Evolutionary conservation across 2,113 vertebrate species (phyloP).

Genomic region (Shinisaurus crocodilurus): DNA sequence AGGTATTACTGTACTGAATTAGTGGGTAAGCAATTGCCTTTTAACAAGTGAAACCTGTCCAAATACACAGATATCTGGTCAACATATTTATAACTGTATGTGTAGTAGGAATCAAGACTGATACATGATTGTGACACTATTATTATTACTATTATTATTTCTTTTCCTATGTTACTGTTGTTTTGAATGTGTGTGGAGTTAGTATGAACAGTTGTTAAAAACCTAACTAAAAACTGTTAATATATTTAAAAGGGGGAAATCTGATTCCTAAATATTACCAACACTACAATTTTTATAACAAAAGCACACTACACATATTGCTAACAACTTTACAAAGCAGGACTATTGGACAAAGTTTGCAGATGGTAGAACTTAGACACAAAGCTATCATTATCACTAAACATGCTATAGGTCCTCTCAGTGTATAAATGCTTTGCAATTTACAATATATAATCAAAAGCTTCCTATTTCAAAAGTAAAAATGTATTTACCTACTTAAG

Average conservation of each 20-base stretch:
- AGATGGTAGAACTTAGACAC: background rate
- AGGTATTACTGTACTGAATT: background rate
- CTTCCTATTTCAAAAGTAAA: background rate
- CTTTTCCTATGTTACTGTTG: too few species aligned
- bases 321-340: background rate
- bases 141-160: too few species aligned
- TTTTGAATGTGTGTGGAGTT: too few species aligned
- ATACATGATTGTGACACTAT: too few species aligned
- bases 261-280: background rate
- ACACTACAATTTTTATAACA: background rate
- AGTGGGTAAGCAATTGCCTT: background rate
- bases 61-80: too few species aligned
- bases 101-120: too few species aligned
- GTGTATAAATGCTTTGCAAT: background rate
- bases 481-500: background rate
- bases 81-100: too few species aligned
- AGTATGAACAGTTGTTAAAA: too few species aligned
- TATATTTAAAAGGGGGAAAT: too few species aligned
- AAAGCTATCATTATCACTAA: background rate
- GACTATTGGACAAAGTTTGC: background rate
- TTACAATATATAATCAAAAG: background rate
- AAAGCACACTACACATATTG: background rate
- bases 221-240: too few species aligned
- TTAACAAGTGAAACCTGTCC: background rate
- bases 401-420: background rate